Conservation (phyloP, 92 coral and sea anemone species). For the Palythoa heliodiscus region DNA sequence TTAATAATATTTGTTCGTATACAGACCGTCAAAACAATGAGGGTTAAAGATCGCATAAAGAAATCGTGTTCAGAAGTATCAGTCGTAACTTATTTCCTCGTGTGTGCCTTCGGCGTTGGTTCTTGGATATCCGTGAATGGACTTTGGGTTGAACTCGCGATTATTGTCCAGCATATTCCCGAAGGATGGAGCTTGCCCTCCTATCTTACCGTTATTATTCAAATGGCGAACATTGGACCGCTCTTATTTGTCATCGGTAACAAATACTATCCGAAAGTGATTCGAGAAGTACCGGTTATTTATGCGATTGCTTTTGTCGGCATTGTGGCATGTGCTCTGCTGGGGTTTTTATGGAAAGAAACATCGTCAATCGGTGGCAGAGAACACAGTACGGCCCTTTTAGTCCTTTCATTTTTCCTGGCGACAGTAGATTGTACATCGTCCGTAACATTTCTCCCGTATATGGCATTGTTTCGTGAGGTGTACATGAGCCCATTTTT, state of each 20-base stretch:
- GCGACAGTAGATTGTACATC: slow-evolving; percentile 93
- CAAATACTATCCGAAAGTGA: slow-evolving; percentile 68
- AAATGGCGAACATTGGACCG: slow-evolving; percentile 95
- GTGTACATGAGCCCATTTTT: slow-evolving; percentile 93
- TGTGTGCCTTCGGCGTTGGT: slow-evolving; percentile 85
- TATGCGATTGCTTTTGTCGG: slow-evolving; percentile 67
- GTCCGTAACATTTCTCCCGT: slow-evolving; percentile 93
- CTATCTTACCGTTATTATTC: slow-evolving; percentile 87
- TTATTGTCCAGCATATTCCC: slow-evolving; percentile 93
- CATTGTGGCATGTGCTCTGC: slow-evolving; percentile 61
- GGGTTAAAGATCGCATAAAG: slow-evolving; percentile 48
- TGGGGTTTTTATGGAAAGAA: slow-evolving; percentile 87
- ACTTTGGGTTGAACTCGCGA: slow-evolving; percentile 97
- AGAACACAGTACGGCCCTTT: slow-evolving; percentile 79
- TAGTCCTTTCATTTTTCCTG: slow-evolving; percentile 78
- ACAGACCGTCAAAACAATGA: not conserved
- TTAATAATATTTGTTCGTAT: not conserved
- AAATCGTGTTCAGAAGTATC: slow-evolving; percentile 60
- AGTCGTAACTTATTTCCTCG: slow-evolving; percentile 77
- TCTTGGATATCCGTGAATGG: slow-evolving; percentile 98
- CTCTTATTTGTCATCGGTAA: slow-evolving; percentile 75
- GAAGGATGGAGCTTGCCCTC: slow-evolving; percentile 96
- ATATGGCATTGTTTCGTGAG: slow-evolving; percentile 77
- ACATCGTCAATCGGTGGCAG: slow-evolving; percentile 77
- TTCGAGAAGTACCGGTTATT: slow-evolving; percentile 77